Conservation (phyloP, 92 coral and sea anemone species). For the Heteractis magnifica region DNA sequence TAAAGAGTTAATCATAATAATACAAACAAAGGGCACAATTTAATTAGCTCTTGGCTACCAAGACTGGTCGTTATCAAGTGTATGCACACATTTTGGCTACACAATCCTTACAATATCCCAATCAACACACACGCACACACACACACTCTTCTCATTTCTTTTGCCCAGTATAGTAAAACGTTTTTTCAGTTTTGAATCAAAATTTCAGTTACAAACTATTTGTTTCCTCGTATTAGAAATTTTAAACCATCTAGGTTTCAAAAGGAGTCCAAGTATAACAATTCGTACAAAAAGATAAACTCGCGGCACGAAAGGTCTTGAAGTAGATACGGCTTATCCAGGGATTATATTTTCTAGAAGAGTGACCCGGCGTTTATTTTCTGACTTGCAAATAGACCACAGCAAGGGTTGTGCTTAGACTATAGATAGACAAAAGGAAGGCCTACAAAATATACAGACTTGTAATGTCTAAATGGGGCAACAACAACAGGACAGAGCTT, state of each 20-base stretch:
- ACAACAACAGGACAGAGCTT: background rate
- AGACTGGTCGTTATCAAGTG: background rate
- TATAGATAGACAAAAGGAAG: background rate
- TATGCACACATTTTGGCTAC: background rate
- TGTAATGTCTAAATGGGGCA: background rate
- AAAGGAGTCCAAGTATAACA: background rate
- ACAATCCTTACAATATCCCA: background rate
- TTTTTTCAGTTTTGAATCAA: too few species aligned
- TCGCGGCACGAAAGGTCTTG: background rate
- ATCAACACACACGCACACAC: too few species aligned
- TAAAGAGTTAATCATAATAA: conserved; percentile 38
- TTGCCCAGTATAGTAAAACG: too few species aligned
- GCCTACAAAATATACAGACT: background rate
- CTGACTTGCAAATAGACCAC: background rate
- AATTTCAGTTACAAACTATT: too few species aligned
- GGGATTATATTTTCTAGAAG: background rate
- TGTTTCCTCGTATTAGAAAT: too few species aligned
- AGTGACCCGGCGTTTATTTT: background rate
- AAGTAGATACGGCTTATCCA: background rate
- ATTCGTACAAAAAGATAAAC: background rate
- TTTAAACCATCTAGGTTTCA: too few species aligned
- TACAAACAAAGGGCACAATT: conserved; percentile 33
- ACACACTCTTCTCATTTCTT: too few species aligned
- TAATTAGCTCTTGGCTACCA: conserved; percentile 36
- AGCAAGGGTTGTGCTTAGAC: background rate